These are phyloP conservation scores for Aphodius sticticus DNA, from an alignment of 2,888 invertebrate genomes.

Conservation along the genomic window DNA sequence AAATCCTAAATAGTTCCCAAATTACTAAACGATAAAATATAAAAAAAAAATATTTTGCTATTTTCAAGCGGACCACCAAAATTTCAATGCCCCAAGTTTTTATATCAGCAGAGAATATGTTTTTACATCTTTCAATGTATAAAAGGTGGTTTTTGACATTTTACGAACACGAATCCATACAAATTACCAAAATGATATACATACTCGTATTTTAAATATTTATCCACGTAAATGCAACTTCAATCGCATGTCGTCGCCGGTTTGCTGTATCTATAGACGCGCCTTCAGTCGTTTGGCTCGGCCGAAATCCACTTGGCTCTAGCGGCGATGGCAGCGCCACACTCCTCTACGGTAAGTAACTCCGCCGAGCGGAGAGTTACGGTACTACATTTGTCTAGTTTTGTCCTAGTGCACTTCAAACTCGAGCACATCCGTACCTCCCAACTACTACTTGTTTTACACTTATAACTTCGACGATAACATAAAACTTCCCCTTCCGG, in stretches of 20 bases:
- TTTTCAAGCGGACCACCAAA: no score
- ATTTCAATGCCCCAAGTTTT: no score
- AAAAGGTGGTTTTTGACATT: no score
- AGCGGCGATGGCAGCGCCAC: slow-evolving; percentile 46
- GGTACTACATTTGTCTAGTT: slow-evolving; percentile 44
- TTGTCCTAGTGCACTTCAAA: slow-evolving; percentile 41
- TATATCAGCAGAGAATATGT: no score
- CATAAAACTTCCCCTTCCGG: slow-evolving; percentile 34
- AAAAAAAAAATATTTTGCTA: no score
- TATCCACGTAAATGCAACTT: no score
- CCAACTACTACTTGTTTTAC: slow-evolving; percentile 38
- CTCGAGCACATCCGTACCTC: slow-evolving; percentile 32
- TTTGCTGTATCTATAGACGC: neutral
- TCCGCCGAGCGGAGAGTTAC: slow-evolving; percentile 40
- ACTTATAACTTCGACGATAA: slow-evolving; percentile 37
- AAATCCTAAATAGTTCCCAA: no score
- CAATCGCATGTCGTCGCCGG: neutral
- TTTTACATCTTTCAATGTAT: no score
- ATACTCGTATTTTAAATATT: no score
- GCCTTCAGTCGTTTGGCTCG: slow-evolving; percentile 46
- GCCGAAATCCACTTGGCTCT: slow-evolving; percentile 46
- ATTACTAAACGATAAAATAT: no score
- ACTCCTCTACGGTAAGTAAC: slow-evolving; percentile 43
- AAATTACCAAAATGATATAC: no score
- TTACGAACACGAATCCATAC: no score